Conservation (phyloP, 2,888 invertebrate species). For the Chloroclystis v-ata region DNA sequence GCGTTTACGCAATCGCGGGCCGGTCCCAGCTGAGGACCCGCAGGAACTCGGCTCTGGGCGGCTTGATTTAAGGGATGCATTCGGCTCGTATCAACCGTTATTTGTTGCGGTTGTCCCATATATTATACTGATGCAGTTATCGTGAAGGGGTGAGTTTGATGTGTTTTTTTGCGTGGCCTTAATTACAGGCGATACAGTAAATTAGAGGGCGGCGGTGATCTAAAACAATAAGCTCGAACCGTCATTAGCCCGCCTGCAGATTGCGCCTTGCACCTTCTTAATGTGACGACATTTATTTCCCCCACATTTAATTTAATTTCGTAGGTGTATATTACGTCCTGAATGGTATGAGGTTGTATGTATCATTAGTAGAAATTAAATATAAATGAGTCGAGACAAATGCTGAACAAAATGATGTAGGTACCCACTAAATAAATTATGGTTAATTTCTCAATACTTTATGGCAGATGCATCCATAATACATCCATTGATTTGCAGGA, state of each 20-base stretch:
- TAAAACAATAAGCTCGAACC: slow-evolving; percentile 72
- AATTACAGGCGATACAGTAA: slow-evolving; percentile 66
- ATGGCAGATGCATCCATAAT: too few relatives aligned
- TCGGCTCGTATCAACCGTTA: slow-evolving; percentile 40
- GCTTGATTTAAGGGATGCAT: slow-evolving; percentile 24
- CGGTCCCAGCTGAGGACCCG: slow-evolving; percentile 4
- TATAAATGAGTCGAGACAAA: slow-evolving; percentile 23
- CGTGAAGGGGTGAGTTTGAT: slow-evolving; percentile 63
- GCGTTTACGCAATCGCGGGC: slow-evolving; percentile 54
- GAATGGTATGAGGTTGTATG: slow-evolving; percentile 28
- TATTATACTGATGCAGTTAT: slow-evolving; percentile 59
- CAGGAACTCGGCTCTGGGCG: background rate
- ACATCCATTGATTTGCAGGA: too few relatives aligned
- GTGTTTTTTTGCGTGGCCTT: slow-evolving; percentile 55
- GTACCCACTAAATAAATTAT: background rate
- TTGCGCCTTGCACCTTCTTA: slow-evolving; percentile 55
- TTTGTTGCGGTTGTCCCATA: slow-evolving; percentile 36
- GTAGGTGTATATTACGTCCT: slow-evolving; percentile 49
- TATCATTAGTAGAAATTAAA: slow-evolving; percentile 28
- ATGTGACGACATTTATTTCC: slow-evolving; percentile 65
- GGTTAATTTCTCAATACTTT: too few relatives aligned
- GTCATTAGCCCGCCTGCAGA: slow-evolving; percentile 61
- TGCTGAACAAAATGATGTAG: too few relatives aligned
- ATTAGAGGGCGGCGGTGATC: slow-evolving; percentile 73
- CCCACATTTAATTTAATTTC: slow-evolving; percentile 49